Evolutionary conservation across 2,113 vertebrate genomes (phyloP), one percentile per base, ranked within the genome.

Genomic region (Cheilinus undulatus): DNA sequence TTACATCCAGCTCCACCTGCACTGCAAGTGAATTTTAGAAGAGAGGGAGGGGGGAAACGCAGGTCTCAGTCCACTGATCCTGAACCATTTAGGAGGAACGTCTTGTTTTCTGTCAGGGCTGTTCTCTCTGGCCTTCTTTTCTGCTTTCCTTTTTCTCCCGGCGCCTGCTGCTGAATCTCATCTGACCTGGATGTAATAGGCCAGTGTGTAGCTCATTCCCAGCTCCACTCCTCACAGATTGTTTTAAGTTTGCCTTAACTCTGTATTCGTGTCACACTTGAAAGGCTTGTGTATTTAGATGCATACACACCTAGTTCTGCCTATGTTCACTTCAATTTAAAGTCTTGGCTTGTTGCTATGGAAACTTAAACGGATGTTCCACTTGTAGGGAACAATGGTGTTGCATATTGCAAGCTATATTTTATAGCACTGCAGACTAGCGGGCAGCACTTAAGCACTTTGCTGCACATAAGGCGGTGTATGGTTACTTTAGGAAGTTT

Each of bases 261-360:
- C 27, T 12, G 36, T 23, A 57, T 81, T 62, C 23, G 46, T 62
- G 66, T 48, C 42, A 52, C 72, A 50, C 57, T 82, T 51, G 42
- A 27, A 64, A 48, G 78, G 50, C 72, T 70, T 48, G 57, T 77
- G 59, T 64, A 64, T 76, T 65, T 64, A 28, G 54, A 78, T 86
- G 49, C 75, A 38, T 70, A 42, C 75, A 68, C 85, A 63, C 82
- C 81, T 75, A 42, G 53, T 54, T 59, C 69, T 72, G 81, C 74
- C 49, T 81, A 74, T 83, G 74, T 79, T 84, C 80, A 52, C 79
- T 88, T 82, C 66, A 83, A 83, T 86, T 90, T 91, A 86, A 91
- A 90, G 85, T 81, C 73, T 28, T 49, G 52, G 76, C 79, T 86
- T 88, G 93, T 94, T 93, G 91, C 93, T 88, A 93, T 93, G 91